phyloP scores from a whole-genome alignment of 2,113 vertebrate species.

The Dinomys branickii region DNA sequence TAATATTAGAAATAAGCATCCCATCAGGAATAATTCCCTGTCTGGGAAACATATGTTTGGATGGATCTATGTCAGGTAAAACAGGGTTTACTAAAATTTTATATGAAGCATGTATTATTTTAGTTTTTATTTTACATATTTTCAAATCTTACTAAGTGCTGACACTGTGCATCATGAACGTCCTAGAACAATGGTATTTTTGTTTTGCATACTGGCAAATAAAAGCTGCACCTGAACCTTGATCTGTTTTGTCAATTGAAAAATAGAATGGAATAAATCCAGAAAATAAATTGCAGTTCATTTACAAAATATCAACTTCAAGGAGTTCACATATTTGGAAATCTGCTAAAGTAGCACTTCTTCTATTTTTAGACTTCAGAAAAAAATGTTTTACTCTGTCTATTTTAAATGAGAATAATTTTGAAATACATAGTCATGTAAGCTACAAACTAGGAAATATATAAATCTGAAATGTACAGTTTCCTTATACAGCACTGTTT shows the following conservation, averaged over 20 bases:
- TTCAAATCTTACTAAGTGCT: conserved; percentile 21
- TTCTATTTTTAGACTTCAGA: neutral
- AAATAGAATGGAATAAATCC: neutral
- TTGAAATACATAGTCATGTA: neutral
- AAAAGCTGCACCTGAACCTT: neutral
- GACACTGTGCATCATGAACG: neutral
- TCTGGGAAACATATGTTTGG: neutral
- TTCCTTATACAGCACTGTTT: neutral
- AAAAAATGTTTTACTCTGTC: neutral
- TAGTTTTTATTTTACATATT: neutral
- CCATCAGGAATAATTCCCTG: neutral
- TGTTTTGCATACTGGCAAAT: neutral
- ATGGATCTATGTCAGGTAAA: neutral
- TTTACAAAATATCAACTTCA: neutral
- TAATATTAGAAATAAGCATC: neutral
- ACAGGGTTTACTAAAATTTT: neutral
- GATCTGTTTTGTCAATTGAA: neutral
- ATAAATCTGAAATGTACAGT: neutral
- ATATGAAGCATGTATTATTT: neutral
- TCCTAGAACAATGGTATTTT: neutral
- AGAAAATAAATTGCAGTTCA: neutral
- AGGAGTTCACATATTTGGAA: neutral
- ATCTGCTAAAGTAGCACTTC: neutral
- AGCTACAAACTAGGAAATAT: neutral
- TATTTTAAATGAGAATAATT: neutral